Percentiles rank a stretch among this genome's conserved stretches.
These are phyloP conservation scores for Parasteatoda lunata DNA, from an alignment of 2,888 invertebrate genomes.

Conservation along the genomic window DNA sequence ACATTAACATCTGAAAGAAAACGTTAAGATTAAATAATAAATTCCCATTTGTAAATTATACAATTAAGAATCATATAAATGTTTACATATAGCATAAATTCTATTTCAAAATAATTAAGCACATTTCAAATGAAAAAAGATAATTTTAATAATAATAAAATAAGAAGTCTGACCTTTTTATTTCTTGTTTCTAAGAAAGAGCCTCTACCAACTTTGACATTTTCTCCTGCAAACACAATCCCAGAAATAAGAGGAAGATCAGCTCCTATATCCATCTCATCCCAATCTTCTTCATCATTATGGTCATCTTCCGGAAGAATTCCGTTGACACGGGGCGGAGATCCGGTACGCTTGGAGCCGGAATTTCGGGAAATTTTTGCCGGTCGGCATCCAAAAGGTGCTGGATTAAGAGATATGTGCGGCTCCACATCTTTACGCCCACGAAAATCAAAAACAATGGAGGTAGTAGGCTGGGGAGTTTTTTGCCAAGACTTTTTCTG, in stretches of 20 bases:
- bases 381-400: conserved; percentile 68
- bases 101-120: background rate
- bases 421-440: conserved; percentile 69
- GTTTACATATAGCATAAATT: no score
- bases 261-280: conserved; percentile 69
- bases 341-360: conserved; percentile 32
- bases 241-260: conserved; percentile 67
- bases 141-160: background rate
- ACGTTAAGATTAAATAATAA: no score
- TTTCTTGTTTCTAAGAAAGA: conserved; percentile 68
- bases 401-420: conserved; percentile 68
- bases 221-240: conserved; percentile 69
- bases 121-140: background rate
- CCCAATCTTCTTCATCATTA: conserved; percentile 66
- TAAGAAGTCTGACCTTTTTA: conserved; percentile 68
- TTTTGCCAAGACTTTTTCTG: conserved; percentile 52
- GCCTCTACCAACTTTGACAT: conserved; percentile 67
- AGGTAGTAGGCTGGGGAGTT: conserved; percentile 57
- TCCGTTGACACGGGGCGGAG: conserved; percentile 48
- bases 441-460: conserved; percentile 70
- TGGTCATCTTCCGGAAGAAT: conserved; percentile 16
- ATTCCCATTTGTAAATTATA: no score
- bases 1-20: no score
- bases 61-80: no score
- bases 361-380: conserved; percentile 47